These are phyloP conservation scores for Pasiphila rectangulata DNA, from an alignment of 2,888 invertebrate species.

Conservation along the genomic window DNA sequence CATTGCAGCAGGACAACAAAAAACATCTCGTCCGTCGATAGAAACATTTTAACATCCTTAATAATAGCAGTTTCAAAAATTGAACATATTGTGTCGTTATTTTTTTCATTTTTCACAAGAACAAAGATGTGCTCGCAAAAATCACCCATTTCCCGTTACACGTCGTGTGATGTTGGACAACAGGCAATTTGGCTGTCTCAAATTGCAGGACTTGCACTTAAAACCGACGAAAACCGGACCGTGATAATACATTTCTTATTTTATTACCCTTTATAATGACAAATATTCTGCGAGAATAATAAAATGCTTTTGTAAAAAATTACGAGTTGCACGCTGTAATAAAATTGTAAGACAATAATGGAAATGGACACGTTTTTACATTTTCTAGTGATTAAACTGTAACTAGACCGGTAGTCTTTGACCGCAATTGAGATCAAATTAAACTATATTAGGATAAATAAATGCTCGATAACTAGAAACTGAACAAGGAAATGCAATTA, in stretches of 20 bases:
- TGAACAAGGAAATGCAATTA: constrained; percentile 43
- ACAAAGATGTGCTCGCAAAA: constrained; percentile 16
- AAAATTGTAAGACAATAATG: not conserved
- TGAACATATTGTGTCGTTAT: not conserved
- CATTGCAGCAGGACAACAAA: too few species aligned
- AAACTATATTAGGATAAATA: constrained; percentile 31
- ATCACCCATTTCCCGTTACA: constrained; percentile 37
- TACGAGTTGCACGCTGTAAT: not conserved
- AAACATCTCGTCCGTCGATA: too few species aligned
- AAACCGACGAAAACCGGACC: constrained; percentile 33
- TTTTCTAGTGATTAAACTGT: too few species aligned
- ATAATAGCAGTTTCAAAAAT: constrained; percentile 10
- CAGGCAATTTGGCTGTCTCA: constrained; percentile 29
- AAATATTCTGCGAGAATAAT: constrained; percentile 28
- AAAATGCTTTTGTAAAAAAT: constrained; percentile 6
- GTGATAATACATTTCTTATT: constrained; percentile 36
- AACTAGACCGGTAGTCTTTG: constrained; percentile 9
- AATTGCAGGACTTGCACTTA: constrained; percentile 31
- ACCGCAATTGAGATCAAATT: constrained; percentile 33
- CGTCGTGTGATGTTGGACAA: constrained; percentile 29
- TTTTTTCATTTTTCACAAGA: constrained; percentile 2
- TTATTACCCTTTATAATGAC: constrained; percentile 37
- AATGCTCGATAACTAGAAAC: constrained; percentile 26
- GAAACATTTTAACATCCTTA: too few species aligned
- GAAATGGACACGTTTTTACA: not conserved